A percentile compares a stretch with the other conserved stretches of the same genome.
phyloP scores from a whole-genome alignment of 2,113 vertebrate genomes.

The Cercopithecus mona region DNA sequence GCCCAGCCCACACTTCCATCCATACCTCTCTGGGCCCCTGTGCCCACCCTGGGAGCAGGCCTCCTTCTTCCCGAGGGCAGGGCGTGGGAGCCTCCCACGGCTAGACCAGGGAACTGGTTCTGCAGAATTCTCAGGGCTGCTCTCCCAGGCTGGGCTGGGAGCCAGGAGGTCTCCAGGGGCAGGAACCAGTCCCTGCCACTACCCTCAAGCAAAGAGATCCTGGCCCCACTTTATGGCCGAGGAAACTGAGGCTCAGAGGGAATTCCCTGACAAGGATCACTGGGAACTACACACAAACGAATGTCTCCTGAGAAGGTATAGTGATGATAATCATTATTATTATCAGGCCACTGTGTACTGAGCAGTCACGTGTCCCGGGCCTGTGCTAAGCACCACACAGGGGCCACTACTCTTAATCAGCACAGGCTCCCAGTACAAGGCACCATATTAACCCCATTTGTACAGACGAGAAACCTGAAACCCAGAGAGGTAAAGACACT shows the following conservation, averaged over 20 bases:
- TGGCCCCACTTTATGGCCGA: not conserved
- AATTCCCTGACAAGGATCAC: not conserved
- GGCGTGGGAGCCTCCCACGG: constrained; percentile 31
- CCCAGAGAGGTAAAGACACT: not conserved
- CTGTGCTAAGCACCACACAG: rapidly evolving
- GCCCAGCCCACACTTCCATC: constrained; percentile 44
- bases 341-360: not conserved
- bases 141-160: constrained; percentile 37
- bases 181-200: constrained; percentile 23
- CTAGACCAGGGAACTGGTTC: constrained; percentile 84
- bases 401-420: not conserved
- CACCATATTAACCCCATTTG: not conserved
- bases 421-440: not conserved
- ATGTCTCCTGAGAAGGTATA: not conserved
- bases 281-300: not conserved
- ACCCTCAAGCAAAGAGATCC: not conserved
- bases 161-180: constrained; percentile 48
- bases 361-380: not conserved
- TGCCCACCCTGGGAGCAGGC: constrained; percentile 85
- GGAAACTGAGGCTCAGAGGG: constrained; percentile 18
- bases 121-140: constrained; percentile 79
- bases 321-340: rapidly evolving
- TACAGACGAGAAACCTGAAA: not conserved
- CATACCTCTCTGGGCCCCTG: not conserved
- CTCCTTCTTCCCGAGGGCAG: constrained; percentile 82